These are phyloP conservation scores for Macrotis lagotis DNA, from an alignment of 2,113 vertebrate genomes.

Conservation along the genomic window DNA sequence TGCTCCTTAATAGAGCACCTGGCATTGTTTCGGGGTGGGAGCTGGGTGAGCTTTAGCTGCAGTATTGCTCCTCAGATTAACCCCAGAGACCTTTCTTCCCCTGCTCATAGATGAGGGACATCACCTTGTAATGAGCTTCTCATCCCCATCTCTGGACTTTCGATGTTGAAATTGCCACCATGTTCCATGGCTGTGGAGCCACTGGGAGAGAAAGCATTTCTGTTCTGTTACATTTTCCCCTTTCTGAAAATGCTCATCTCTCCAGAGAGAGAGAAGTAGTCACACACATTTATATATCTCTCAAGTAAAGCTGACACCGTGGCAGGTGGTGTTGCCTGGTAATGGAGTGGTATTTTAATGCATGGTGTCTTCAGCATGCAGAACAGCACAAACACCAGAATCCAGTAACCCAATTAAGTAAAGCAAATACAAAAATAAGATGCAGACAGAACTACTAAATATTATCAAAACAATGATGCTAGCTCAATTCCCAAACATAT, in stretches of 20 bases:
- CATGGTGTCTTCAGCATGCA: background rate
- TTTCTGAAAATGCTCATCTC: background rate
- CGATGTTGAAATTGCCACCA: background rate
- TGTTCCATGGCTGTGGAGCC: background rate
- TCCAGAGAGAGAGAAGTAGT: background rate
- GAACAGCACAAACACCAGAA: background rate
- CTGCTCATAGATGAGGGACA: background rate
- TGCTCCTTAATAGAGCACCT: background rate
- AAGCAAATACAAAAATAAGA: constrained; percentile 36
- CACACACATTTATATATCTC: background rate
- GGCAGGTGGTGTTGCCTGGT: background rate
- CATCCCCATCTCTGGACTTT: background rate
- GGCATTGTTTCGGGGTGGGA: background rate
- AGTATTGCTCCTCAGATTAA: background rate
- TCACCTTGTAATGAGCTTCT: background rate
- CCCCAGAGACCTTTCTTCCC: background rate
- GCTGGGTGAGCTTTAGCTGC: background rate
- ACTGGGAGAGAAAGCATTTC: background rate
- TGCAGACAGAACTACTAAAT: background rate
- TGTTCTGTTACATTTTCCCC: background rate
- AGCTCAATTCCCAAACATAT: constrained; percentile 33
- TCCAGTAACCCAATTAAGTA: background rate
- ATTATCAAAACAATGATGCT: background rate
- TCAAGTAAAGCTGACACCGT: constrained; percentile 10
- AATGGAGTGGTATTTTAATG: background rate